phyloP scores from a whole-genome alignment of 2,113 vertebrate species.

The Pampusana beccarii region DNA sequence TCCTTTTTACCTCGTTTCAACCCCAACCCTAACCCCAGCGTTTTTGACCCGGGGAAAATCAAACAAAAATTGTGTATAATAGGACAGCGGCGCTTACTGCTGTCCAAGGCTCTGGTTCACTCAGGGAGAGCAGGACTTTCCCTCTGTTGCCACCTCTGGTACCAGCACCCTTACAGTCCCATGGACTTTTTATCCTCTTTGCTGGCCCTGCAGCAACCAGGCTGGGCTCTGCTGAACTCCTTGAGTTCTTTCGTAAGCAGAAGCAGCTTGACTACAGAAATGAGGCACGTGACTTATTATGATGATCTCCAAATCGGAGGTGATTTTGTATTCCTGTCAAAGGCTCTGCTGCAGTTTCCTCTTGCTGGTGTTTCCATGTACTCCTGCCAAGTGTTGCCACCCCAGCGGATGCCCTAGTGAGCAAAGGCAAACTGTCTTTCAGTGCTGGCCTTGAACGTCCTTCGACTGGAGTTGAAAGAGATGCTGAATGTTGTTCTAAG shows the following conservation, averaged over 20 bases:
- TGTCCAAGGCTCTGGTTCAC: not conserved
- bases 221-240: not conserved
- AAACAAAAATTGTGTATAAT: not conserved
- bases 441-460: conserved; percentile 40
- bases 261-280: not conserved
- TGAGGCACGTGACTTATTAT: not conserved
- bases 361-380: not conserved
- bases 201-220: not conserved
- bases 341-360: not conserved
- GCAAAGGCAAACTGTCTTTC: not conserved
- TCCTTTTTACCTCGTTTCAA: not conserved
- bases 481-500: conserved; percentile 60
- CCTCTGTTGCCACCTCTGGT: not conserved
- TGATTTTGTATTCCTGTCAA: not conserved
- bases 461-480: conserved; percentile 32
- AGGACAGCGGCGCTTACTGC: not conserved
- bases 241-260: not conserved
- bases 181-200: not conserved
- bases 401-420: not conserved
- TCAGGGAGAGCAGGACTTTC: not conserved
- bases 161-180: not conserved
- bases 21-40: not conserved
- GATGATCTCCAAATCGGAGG: not conserved
- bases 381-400: not conserved
- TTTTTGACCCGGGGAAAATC: not conserved